A percentile compares a stretch with the other conserved stretches of the same genome.
Evolutionary conservation across 2,888 invertebrate genomes (phyloP).

Genomic region (Chymomyza fuscimana): DNA sequence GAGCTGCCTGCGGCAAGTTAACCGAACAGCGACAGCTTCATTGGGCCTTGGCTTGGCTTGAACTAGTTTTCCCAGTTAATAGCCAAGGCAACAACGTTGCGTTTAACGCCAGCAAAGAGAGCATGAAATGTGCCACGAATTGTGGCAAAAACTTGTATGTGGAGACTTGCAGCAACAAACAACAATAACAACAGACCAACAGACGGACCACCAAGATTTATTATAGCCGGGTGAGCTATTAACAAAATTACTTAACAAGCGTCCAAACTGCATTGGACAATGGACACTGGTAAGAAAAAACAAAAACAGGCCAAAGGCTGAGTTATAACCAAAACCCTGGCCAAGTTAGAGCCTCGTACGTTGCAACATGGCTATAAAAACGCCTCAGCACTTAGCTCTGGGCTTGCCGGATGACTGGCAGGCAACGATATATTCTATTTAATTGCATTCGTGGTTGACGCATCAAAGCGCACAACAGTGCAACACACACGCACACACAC

Average conservation of each 20-base stretch:
- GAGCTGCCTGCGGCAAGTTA: background rate
- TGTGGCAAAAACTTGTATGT: conserved; percentile 43
- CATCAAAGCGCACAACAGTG: conserved; percentile 30
- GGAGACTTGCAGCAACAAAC: too few relatives aligned
- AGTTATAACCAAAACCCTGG: conserved; percentile 56
- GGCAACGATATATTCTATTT: conserved; percentile 68
- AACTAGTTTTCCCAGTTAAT: conserved; percentile 69
- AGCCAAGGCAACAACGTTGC: conserved; percentile 23
- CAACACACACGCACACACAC: conserved; percentile 20
- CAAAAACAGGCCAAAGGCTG: conserved; percentile 34
- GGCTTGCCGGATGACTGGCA: conserved; percentile 13
- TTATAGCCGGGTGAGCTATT: conserved; percentile 66
- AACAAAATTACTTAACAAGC: conserved; percentile 73
- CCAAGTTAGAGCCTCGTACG: background rate
- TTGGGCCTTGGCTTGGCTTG: conserved; percentile 29
- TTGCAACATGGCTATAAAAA: background rate
- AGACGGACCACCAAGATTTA: conserved; percentile 63
- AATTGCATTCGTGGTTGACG: conserved; percentile 64
- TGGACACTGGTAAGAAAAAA: background rate
- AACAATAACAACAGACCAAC: conserved; percentile 6
- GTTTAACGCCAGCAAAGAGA: conserved; percentile 55
- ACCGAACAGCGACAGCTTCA: background rate
- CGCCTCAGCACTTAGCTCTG: background rate
- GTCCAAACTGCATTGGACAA: conserved; percentile 58
- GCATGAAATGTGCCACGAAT: conserved; percentile 73